Conservation (phyloP, 1,140 invertebrate species). For the Brachionus paranguensis region DNA sequence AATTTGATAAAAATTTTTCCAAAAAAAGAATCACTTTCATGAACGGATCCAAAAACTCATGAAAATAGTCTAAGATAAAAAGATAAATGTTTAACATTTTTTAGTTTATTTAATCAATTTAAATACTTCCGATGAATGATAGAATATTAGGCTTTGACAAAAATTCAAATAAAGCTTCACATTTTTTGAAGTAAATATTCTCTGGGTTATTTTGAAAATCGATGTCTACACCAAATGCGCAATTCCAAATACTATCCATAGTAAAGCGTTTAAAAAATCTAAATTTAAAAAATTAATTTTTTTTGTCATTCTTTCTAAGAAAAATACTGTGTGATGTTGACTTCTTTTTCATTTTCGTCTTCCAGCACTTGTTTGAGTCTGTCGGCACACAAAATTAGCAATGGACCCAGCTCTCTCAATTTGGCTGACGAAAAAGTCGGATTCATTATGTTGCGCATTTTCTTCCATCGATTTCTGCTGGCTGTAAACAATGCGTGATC, state of each 20-base stretch:
- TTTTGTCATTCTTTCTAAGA: too few species aligned
- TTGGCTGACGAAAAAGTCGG: constrained; percentile 62
- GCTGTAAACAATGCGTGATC: constrained; percentile 44
- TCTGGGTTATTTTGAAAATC: constrained; percentile 11
- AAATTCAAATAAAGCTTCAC: background rate
- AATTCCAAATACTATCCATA: constrained; percentile 37
- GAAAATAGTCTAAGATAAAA: background rate
- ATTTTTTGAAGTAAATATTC: constrained; percentile 25
- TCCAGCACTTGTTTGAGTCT: constrained; percentile 45
- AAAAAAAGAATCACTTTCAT: background rate
- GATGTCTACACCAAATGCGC: constrained; percentile 14
- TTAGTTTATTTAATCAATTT: background rate
- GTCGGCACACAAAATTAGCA: constrained; percentile 46
- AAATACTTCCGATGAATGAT: background rate
- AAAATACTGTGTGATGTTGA: constrained; percentile 48
- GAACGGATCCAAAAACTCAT: background rate
- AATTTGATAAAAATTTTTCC: background rate
- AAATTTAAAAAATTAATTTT: background rate
- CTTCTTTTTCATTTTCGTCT: constrained; percentile 42
- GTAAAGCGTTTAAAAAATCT: constrained; percentile 20
- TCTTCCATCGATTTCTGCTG: constrained; percentile 57
- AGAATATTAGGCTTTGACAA: background rate
- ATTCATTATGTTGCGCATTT: constrained; percentile 59
- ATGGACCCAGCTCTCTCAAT: constrained; percentile 56
- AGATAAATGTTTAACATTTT: background rate